Conservation (phyloP, 2,888 invertebrate genomes). For the Pollenia amentaria region DNA sequence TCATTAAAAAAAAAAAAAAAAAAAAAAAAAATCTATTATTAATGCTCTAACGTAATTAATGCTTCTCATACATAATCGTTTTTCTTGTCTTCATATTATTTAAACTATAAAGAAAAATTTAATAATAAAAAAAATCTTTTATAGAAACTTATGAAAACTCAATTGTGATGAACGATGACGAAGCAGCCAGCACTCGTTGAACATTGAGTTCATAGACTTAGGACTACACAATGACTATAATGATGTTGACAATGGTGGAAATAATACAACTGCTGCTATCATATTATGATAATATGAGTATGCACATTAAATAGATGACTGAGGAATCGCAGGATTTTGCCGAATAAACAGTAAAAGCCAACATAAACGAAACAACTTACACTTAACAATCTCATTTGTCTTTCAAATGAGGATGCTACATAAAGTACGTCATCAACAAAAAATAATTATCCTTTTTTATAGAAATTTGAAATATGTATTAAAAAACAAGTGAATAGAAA, state of each 20-base stretch:
- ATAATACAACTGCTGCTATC: conserved; percentile 36
- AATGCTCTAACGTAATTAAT: background rate
- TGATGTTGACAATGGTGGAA: conserved; percentile 40
- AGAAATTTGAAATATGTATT: background rate
- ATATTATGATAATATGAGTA: conserved; percentile 19
- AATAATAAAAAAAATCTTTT: background rate
- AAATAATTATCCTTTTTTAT: conserved; percentile 40
- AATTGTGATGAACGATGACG: conserved; percentile 48
- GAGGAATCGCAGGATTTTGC: background rate
- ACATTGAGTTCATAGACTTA: conserved; percentile 52
- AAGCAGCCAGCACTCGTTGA: conserved; percentile 37
- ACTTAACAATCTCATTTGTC: conserved; percentile 56
- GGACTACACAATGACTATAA: conserved; percentile 21
- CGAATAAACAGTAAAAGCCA: conserved; percentile 30
- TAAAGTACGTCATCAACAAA: conserved; percentile 58
- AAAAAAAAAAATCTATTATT: background rate
- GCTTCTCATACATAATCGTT: background rate
- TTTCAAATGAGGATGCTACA: conserved; percentile 42
- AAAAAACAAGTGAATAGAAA: conserved; percentile 16
- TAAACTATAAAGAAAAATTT: background rate
- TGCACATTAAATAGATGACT: conserved; percentile 1
- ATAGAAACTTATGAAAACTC: conserved; percentile 6
- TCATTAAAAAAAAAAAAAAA: background rate
- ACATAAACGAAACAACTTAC: conserved; percentile 52
- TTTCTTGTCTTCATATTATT: background rate